Conservation (phyloP, 2,113 vertebrate genomes). For the Ranitomeya variabilis region DNA sequence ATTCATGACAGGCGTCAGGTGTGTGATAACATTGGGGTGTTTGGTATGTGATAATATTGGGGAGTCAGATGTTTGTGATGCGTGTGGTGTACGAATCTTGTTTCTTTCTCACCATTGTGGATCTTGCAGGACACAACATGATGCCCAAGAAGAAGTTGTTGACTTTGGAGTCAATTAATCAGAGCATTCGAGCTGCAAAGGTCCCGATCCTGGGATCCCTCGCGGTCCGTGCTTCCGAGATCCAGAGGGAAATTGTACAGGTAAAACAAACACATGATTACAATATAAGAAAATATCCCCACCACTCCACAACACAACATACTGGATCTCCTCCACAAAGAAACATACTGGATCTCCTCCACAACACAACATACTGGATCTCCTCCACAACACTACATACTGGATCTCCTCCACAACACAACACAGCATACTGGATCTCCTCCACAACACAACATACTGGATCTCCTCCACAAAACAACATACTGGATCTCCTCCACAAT, state of each 20-base stretch:
- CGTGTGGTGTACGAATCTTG: not conserved
- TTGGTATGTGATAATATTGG: not conserved
- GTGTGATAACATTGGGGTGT: not conserved
- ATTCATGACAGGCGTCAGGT: too few relatives aligned
- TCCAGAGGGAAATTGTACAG: conserved; percentile 7
- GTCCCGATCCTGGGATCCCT: conserved; percentile 10
- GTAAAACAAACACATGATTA: not conserved
- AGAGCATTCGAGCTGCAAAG: not conserved
- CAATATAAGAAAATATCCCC: not conserved
- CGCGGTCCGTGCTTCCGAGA: not conserved
- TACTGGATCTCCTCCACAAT: not conserved
- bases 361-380: too few relatives aligned
- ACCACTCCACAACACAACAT: not conserved
- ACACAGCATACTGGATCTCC: too few relatives aligned
- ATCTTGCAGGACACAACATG: not conserved
- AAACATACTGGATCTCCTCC: too few relatives aligned
- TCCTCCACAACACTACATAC: too few relatives aligned
- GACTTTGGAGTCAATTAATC: conserved; percentile 20
- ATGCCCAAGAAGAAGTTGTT: not conserved
- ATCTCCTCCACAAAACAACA: not conserved
- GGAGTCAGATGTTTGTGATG: not conserved
- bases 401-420: not conserved
- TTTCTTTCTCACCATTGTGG: not conserved
- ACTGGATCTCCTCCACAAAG: not conserved
- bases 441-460: not conserved